Evolutionary conservation across 2,113 vertebrate genomes (phyloP).

Genomic region (Tenrec ecaudatus): DNA sequence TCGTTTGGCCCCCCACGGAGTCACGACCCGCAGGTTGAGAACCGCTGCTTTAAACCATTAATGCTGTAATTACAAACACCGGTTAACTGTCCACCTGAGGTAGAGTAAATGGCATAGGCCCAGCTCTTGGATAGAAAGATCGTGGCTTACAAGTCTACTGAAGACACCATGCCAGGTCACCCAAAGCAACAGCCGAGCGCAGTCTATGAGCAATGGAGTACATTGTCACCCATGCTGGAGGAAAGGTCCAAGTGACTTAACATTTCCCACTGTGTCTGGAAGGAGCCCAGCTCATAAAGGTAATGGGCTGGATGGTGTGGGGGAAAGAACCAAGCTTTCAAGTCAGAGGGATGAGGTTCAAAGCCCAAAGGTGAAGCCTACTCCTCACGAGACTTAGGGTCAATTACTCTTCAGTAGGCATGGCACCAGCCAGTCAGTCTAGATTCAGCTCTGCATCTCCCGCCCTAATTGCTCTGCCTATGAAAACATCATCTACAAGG

Average conservation of each 20-base stretch:
- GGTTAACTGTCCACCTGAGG: not conserved
- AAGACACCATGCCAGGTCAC: not conserved
- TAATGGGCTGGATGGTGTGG: not conserved
- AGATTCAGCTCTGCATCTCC: not conserved
- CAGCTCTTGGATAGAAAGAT: not conserved
- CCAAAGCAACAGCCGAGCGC: slow-evolving; percentile 15
- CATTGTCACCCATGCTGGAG: not conserved
- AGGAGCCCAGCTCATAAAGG: not conserved
- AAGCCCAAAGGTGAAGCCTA: not conserved
- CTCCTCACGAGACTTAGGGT: not conserved
- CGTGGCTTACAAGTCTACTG: not conserved
- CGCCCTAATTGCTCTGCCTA: not conserved
- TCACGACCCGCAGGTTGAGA: no score
- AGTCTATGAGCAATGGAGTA: not conserved
- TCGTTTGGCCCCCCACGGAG: no score
- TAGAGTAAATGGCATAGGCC: not conserved
- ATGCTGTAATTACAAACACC: not conserved
- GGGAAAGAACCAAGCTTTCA: not conserved
- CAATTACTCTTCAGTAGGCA: not conserved
- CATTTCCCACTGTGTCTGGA: not conserved
- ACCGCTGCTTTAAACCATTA: not conserved
- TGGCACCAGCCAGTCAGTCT: not conserved
- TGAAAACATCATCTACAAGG: not conserved
- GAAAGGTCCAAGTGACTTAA: not conserved
- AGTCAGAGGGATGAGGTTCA: slow-evolving; percentile 8